A percentile compares a stretch with the other conserved stretches of the same genome.
phyloP scores from a whole-genome alignment of 2,888 invertebrate species.

The Zaprionus bogoriensis region DNA sequence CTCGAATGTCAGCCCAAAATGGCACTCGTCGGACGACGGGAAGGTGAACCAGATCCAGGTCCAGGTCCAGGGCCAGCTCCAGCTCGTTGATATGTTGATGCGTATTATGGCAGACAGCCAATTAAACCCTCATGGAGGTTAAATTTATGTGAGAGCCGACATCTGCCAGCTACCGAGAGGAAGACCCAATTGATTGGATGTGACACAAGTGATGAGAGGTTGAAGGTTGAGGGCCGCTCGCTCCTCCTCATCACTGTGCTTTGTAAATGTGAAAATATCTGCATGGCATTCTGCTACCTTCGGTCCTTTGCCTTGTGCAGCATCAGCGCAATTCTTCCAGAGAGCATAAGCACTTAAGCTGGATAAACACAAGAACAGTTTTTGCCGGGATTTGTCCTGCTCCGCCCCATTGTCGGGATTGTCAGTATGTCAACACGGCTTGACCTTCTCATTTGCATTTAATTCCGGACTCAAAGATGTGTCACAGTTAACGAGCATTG shows the following conservation, averaged over 20 bases:
- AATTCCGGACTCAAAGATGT: background rate
- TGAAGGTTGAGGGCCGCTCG: background rate
- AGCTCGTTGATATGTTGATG: conserved; percentile 47
- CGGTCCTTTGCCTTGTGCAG: background rate
- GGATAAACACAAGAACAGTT: conserved; percentile 8
- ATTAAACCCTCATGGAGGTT: conserved; percentile 65
- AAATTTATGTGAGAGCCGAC: conserved; percentile 66
- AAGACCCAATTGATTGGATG: conserved; percentile 20
- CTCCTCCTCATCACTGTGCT: too few relatives aligned
- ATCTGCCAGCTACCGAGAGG: conserved; percentile 45
- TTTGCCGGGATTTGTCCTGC: background rate
- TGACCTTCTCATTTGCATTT: conserved; percentile 15
- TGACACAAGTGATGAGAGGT: conserved; percentile 13
- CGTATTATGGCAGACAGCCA: conserved; percentile 65
- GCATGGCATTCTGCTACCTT: background rate
- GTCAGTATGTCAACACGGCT: conserved; percentile 10
- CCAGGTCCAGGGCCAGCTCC: too few relatives aligned
- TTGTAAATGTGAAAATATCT: background rate
- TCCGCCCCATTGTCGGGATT: background rate
- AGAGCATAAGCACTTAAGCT: conserved; percentile 6
- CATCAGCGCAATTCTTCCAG: conserved; percentile 14
- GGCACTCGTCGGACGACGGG: conserved; percentile 31
- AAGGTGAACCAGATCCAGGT: conserved; percentile 34
- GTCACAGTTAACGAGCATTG: background rate
- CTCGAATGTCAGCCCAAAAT: conserved; percentile 29